Evolutionary conservation across 2,888 invertebrate species (phyloP).

Genomic region (Eudemis profundana): DNA sequence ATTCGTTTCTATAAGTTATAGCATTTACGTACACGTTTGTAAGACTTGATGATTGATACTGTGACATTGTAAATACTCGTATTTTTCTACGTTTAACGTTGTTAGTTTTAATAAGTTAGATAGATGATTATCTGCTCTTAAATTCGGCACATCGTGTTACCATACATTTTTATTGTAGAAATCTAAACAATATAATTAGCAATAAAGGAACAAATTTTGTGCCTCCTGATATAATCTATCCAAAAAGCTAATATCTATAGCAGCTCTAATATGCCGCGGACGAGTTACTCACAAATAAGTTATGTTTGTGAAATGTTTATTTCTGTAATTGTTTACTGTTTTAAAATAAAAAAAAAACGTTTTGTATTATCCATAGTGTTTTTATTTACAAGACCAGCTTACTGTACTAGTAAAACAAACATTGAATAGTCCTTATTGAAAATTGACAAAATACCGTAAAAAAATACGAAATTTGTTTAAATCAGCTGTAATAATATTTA

Average conservation of each 20-base stretch:
- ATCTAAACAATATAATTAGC: conserved; percentile 31
- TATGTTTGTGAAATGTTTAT: conserved; percentile 59
- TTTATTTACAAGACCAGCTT: conserved; percentile 46
- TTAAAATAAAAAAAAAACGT: conserved; percentile 55
- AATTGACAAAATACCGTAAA: conserved; percentile 53
- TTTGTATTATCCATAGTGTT: conserved; percentile 52
- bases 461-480: conserved; percentile 53
- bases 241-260: background rate
- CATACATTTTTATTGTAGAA: conserved; percentile 14
- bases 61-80: conserved; percentile 42
- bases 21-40: conserved; percentile 33
- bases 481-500: conserved; percentile 58
- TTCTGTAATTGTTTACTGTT: conserved; percentile 51
- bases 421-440: conserved; percentile 28
- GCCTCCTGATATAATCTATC: conserved; percentile 3
- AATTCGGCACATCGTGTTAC: conserved; percentile 9
- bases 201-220: conserved; percentile 19
- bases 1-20: conserved; percentile 26
- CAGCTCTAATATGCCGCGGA: conserved; percentile 3
- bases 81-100: conserved; percentile 39
- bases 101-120: conserved; percentile 29
- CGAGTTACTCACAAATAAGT: conserved; percentile 42
- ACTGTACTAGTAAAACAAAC: conserved; percentile 38
- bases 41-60: conserved; percentile 30
- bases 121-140: conserved; percentile 9